Evolutionary conservation across 2,888 invertebrate genomes (phyloP).

Genomic region (Phalangium opilio): DNA sequence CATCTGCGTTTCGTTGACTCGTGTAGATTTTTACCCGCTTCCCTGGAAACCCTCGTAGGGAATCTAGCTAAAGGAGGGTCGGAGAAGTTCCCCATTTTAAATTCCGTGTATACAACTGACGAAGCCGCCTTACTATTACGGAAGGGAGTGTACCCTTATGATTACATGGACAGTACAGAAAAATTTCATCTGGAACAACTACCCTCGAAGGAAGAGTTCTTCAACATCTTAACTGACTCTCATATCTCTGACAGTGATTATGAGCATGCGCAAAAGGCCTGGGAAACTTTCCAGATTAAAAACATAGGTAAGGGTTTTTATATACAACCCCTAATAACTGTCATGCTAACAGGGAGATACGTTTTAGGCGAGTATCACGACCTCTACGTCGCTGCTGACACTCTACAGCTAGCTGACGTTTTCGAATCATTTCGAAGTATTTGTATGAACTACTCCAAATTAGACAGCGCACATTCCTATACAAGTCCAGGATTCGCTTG

Average conservation of each 20-base stretch:
- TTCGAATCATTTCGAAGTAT: too few relatives aligned
- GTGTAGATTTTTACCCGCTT: neutral
- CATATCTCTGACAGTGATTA: slow-evolving; percentile 13
- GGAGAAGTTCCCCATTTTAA: neutral
- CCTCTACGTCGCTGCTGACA: slow-evolving; percentile 23
- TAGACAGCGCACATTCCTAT: too few relatives aligned
- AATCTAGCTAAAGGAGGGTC: neutral
- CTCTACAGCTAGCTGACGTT: too few relatives aligned
- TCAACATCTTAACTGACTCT: slow-evolving; percentile 13
- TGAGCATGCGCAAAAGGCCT: too few relatives aligned
- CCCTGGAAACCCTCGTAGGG: neutral
- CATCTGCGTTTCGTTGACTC: neutral
- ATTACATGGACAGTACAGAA: slow-evolving; percentile 21
- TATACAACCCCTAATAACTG: too few relatives aligned
- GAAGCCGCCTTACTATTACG: slow-evolving; percentile 10
- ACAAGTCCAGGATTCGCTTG: too few relatives aligned
- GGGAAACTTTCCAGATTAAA: too few relatives aligned
- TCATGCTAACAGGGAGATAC: too few relatives aligned
- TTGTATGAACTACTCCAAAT: too few relatives aligned
- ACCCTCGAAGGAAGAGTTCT: slow-evolving; percentile 13
- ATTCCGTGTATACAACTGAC: neutral
- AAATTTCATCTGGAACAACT: slow-evolving; percentile 20
- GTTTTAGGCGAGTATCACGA: too few relatives aligned
- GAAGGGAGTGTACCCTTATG: slow-evolving; percentile 25
- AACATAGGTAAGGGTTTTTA: too few relatives aligned